Evolutionary conservation across 2,888 invertebrate genomes (phyloP).

Genomic region (Parnassius mnemosyne): DNA sequence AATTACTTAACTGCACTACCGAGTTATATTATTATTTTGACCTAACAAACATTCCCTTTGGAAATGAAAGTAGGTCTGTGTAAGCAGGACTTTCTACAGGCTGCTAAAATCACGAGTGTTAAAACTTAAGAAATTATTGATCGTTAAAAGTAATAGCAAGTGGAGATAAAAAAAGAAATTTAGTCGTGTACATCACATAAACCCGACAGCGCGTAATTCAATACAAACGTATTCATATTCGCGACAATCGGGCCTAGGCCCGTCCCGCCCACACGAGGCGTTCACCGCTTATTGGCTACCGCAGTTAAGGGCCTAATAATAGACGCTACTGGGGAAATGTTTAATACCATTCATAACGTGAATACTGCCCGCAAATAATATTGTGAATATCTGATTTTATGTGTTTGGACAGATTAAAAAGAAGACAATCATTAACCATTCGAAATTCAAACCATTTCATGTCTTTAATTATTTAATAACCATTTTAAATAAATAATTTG

Average conservation of each 20-base stretch:
- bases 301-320: conserved; percentile 45
- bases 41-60: too few relatives aligned
- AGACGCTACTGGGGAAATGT: conserved; percentile 8
- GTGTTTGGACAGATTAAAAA: too few relatives aligned
- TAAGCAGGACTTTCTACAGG: too few relatives aligned
- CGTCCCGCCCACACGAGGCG: conserved; percentile 56
- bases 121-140: conserved; percentile 24
- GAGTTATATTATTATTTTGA: too few relatives aligned
- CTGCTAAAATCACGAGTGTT: too few relatives aligned
- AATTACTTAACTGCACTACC: too few relatives aligned
- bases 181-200: conserved; percentile 30
- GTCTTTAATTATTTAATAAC: too few relatives aligned
- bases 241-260: conserved; percentile 41
- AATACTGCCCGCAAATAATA: not conserved
- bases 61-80: too few relatives aligned
- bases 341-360: conserved; percentile 2
- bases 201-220: conserved; percentile 33
- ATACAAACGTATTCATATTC: conserved; percentile 40
- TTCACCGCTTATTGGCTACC: conserved; percentile 56
- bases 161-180: conserved; percentile 5
- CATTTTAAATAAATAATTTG: too few relatives aligned
- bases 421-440: too few relatives aligned
- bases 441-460: too few relatives aligned
- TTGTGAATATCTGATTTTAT: not conserved
- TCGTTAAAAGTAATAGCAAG: not conserved